A percentile compares a stretch with the other conserved stretches of the same genome.
Evolutionary conservation across 1,140 invertebrate species (phyloP).

Genomic region (Ruditapes philippinarum): DNA sequence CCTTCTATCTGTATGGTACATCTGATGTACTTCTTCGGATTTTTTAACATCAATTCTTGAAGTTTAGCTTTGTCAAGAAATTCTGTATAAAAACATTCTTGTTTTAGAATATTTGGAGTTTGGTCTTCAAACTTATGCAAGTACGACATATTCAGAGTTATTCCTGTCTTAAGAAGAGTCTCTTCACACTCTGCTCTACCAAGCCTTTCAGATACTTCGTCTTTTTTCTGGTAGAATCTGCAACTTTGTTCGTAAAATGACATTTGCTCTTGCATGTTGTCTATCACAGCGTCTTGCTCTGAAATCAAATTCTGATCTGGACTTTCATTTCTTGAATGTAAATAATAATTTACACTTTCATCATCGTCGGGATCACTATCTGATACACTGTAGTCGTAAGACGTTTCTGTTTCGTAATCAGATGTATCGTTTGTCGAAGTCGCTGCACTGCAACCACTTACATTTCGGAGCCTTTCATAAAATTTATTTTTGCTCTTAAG

Average conservation of each 20-base stretch:
- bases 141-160: constrained; percentile 17
- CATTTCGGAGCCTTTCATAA: neutral
- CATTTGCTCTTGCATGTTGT: neutral
- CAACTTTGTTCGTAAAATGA: constrained; percentile 58
- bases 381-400: neutral
- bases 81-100: constrained; percentile 24
- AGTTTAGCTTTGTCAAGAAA: constrained; percentile 24
- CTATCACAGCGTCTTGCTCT: neutral
- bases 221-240: constrained; percentile 15
- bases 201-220: neutral
- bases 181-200: neutral
- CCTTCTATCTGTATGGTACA: constrained; percentile 75
- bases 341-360: neutral
- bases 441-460: neutral
- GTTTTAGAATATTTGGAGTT: neutral
- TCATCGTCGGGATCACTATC: neutral
- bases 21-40: constrained; percentile 70
- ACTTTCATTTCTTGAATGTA: neutral
- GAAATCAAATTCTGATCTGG: neutral
- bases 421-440: neutral
- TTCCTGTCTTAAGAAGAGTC: constrained; percentile 23
- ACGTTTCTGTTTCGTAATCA: neutral
- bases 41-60: neutral
- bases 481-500: neutral
- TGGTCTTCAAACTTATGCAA: constrained; percentile 37